These are phyloP conservation scores for Mormyrus proboscirostris DNA, from an alignment of 2,797 vertebrate genomes.

Conservation along the genomic window DNA sequence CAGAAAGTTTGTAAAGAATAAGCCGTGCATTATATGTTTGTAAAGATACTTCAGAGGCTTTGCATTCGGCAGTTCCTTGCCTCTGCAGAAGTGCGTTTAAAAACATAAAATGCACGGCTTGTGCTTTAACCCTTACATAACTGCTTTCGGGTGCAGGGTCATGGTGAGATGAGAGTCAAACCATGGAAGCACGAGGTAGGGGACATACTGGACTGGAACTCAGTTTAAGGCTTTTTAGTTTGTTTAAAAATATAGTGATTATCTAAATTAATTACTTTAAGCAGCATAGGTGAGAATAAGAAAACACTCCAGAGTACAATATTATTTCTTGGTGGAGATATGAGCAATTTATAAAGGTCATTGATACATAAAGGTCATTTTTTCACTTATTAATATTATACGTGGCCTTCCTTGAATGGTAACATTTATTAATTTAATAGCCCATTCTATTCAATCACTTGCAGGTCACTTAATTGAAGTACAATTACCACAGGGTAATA, in stretches of 20 bases:
- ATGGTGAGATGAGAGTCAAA: neutral
- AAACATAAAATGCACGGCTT: neutral
- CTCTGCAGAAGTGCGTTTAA: neutral
- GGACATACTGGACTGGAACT: neutral
- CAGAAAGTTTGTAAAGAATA: neutral
- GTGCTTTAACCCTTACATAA: neutral
- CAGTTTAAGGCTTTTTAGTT: neutral
- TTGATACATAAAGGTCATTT: constrained; percentile 4
- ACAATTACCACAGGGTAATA: neutral
- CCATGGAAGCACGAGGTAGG: neutral
- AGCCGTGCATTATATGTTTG: neutral
- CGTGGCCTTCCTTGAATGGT: neutral
- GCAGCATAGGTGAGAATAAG: neutral
- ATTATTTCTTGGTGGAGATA: neutral
- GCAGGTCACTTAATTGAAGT: neutral
- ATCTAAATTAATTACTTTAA: neutral
- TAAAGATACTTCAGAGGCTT: neutral
- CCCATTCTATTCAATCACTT: neutral
- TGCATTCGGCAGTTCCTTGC: neutral
- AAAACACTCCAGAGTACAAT: neutral
- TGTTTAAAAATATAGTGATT: neutral
- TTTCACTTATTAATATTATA: neutral
- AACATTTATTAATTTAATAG: neutral
- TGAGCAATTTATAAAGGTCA: constrained; percentile 4
- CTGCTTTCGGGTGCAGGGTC: neutral